phyloP scores from a whole-genome alignment of 2,113 vertebrate species.

The Nyctibius bracteatus region DNA sequence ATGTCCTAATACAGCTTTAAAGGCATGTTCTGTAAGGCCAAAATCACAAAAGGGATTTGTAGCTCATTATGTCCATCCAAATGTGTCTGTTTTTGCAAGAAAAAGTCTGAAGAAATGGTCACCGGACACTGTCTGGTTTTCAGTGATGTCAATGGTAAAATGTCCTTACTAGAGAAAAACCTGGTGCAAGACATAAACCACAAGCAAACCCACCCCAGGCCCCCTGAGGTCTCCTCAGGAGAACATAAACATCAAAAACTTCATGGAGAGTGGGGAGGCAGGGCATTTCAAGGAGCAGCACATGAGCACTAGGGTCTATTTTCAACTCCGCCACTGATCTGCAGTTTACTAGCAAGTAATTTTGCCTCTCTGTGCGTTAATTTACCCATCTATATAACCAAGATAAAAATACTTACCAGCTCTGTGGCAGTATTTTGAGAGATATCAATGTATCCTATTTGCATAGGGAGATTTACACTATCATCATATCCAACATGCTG shows the following conservation, averaged over 20 bases:
- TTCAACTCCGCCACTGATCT: neutral
- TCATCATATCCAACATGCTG: neutral
- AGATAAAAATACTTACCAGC: neutral
- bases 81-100: neutral
- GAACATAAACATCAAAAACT: neutral
- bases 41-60: neutral
- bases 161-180: neutral
- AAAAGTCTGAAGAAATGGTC: neutral
- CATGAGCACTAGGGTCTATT: neutral
- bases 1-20: conserved; percentile 49
- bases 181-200: neutral
- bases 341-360: conserved; percentile 1
- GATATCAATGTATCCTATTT: neutral
- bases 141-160: neutral
- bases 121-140: neutral
- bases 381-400: neutral
- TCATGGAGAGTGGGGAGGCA: neutral
- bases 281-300: neutral
- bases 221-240: neutral
- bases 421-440: neutral
- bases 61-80: neutral
- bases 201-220: neutral
- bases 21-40: neutral
- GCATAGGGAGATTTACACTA: neutral
- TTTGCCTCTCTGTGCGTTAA: conserved; percentile 34